Base-by-base conservation (phyloP, 2,888 invertebrate species). In the Drosophila falleni region DNA sequence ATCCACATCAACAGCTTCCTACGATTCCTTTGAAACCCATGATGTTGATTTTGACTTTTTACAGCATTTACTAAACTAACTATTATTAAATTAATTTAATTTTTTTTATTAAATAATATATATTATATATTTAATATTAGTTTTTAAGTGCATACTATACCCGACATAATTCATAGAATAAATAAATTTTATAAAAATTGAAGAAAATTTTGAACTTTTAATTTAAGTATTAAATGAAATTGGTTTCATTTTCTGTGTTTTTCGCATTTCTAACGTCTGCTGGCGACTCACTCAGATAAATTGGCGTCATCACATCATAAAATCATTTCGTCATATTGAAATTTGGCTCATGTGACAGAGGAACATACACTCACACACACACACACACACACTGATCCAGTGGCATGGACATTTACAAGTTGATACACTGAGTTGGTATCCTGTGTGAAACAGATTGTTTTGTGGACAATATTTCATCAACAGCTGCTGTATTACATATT, bases 271-370 rank as follows among this genome's bases (percentile, higher is more conserved):
- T 31, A 37, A 50, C 66, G 54, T 41, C 59, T 67, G 66, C 77
- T 81, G 64, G 53, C 47, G 39, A 54, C 19, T 37, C 79, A 80
- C 80, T 89, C 81, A 88, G 89, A 92, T 90, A 91, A 92, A 92
- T 92, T 90, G 92, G 87, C 90, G 91, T 89, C 92, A 92, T 92
- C 91, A 91, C 83, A 92, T 92, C 91, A 92, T 91, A 92, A 90
- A 90, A 91, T 91, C 87, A 91, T 91, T 92, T 92, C 86, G 83
- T 81, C 89, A 91, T 90, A 91, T 90, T 91, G 91, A 90, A 91
- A 92, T 87, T 90, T 74, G 70, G 68, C 62, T 77, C 70, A 41
- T 64, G 11, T 37, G 49, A 60, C 61, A 65, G 54, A 63, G 62
- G 47, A 71, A 23, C 31, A 15, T 16, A 53, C 35, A 37, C 42